Conservation (phyloP, 2,888 invertebrate genomes). For the Amphipoea oculea region DNA sequence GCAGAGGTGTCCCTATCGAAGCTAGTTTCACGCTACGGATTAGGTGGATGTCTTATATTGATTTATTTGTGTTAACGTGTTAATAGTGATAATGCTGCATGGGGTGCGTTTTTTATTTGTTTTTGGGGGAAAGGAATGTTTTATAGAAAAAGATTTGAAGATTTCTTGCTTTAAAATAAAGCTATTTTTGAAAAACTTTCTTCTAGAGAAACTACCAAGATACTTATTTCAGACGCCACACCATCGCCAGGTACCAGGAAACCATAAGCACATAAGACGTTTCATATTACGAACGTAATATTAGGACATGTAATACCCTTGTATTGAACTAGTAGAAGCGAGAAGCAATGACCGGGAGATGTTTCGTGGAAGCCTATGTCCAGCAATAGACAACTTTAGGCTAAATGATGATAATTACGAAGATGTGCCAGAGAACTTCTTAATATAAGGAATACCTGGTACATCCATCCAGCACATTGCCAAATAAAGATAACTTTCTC, state of each 20-base stretch:
- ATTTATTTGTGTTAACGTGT: constrained; percentile 60
- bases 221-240: neutral
- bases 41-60: constrained; percentile 47
- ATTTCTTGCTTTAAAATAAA: neutral
- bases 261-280: neutral
- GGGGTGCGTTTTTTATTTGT: constrained; percentile 29
- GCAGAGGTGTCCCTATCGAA: constrained; percentile 56
- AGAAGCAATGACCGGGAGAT: neutral
- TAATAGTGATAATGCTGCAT: constrained; percentile 39
- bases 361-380: neutral
- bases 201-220: neutral
- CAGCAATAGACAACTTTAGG: neutral
- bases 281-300: neutral
- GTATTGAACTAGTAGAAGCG: neutral
- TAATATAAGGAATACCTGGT: neutral
- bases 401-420: neutral
- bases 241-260: neutral
- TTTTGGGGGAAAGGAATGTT: constrained; percentile 1
- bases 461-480: neutral
- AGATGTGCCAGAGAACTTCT: neutral
- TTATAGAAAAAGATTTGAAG: neutral
- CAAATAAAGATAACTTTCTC: neutral
- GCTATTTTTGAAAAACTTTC: neutral
- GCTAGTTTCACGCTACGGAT: constrained; percentile 55
- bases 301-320: neutral